Conservation (phyloP, 2,113 vertebrate genomes). For the Melanotaenia duboulayi region DNA sequence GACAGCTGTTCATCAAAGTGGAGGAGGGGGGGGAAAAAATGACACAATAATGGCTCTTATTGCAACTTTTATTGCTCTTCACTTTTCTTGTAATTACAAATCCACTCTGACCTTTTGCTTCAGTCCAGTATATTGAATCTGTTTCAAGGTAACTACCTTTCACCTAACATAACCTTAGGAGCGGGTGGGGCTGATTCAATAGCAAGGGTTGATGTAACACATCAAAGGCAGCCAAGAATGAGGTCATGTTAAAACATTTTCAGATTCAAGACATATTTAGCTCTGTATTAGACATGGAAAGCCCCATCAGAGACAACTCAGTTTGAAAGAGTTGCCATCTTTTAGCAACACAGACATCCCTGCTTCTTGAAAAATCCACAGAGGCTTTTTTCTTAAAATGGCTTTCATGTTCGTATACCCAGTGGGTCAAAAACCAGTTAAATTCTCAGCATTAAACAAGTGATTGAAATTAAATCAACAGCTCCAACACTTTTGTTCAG, state of each 20-base stretch:
- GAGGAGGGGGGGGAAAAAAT: slow-evolving; percentile 6
- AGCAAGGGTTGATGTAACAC: slow-evolving; percentile 42
- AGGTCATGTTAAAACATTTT: slow-evolving; percentile 61
- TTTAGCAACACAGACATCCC: slow-evolving; percentile 14
- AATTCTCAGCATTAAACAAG: neutral
- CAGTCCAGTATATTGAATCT: slow-evolving; percentile 31
- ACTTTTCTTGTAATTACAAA: slow-evolving; percentile 49
- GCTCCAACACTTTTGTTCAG: slow-evolving; percentile 8
- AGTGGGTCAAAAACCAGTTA: neutral
- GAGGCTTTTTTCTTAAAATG: slow-evolving; percentile 26
- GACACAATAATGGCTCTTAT: slow-evolving; percentile 42
- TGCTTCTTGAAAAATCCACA: slow-evolving; percentile 10
- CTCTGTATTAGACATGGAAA: slow-evolving; percentile 43
- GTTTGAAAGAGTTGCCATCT: slow-evolving; percentile 41
- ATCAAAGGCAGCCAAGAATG: slow-evolving; percentile 59
- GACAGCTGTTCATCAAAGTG: slow-evolving; percentile 54
- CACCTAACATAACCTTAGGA: slow-evolving; percentile 42
- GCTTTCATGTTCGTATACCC: neutral
- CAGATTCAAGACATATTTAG: slow-evolving; percentile 45
- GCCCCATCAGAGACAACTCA: slow-evolving; percentile 37
- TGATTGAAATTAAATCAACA: slow-evolving; percentile 3
- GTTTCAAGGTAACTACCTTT: slow-evolving; percentile 28
- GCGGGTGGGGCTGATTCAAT: slow-evolving; percentile 33
- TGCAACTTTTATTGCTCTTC: slow-evolving; percentile 43
- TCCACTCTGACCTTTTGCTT: slow-evolving; percentile 44